Evolutionary conservation across 1,140 invertebrate genomes (phyloP).

Genomic region (Halesus radiatus): DNA sequence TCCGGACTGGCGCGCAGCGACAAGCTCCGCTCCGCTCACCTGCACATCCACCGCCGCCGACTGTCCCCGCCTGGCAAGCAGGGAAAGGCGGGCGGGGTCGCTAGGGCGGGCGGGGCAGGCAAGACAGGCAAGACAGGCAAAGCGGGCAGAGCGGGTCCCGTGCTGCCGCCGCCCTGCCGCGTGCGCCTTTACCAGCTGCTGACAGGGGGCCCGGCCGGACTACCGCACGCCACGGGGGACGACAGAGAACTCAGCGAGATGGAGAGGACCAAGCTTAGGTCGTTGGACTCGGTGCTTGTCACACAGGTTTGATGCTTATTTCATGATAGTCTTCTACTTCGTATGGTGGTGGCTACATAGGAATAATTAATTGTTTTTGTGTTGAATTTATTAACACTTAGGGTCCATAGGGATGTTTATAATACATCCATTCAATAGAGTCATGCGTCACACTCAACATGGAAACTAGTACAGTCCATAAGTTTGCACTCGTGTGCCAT

Average conservation of each 20-base stretch:
- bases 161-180: slow-evolving; percentile 49
- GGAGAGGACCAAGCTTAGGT: slow-evolving; percentile 50
- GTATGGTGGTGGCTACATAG: too few species aligned
- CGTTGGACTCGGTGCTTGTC: slow-evolving; percentile 47
- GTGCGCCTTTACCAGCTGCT: slow-evolving; percentile 49
- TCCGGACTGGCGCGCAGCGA: slow-evolving; percentile 26
- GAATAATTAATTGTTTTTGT: too few species aligned
- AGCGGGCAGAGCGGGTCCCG: not conserved
- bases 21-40: slow-evolving; percentile 47
- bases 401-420: too few species aligned
- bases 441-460: too few species aligned
- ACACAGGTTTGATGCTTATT: slow-evolving; percentile 31
- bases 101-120: slow-evolving; percentile 39
- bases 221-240: slow-evolving; percentile 23
- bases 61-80: slow-evolving; percentile 7
- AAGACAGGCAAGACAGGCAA: not conserved
- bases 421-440: too few species aligned
- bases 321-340: too few species aligned
- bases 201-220: slow-evolving; percentile 31
- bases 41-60: slow-evolving; percentile 49
- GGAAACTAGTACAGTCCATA: too few species aligned
- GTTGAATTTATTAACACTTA: too few species aligned
- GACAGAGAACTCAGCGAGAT: slow-evolving; percentile 45
- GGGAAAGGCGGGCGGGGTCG: slow-evolving; percentile 26
- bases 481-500: too few species aligned